Percentiles rank a stretch among this genome's conserved stretches.
These are phyloP conservation scores for Limnothrissa miodon DNA, from an alignment of 2,113 vertebrate species.

Conservation along the genomic window DNA sequence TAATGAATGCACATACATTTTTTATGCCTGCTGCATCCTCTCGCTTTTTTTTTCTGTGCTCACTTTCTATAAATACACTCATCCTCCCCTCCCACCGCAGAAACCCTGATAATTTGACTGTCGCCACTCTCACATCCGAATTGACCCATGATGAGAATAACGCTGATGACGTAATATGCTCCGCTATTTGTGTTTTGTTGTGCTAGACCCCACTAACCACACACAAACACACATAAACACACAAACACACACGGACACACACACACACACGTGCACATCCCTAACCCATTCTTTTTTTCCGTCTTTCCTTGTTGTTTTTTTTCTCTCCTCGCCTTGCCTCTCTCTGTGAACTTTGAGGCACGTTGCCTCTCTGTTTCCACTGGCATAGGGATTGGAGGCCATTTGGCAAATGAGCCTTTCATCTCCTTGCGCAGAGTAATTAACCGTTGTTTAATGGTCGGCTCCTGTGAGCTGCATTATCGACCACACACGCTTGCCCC, in stretches of 20 bases:
- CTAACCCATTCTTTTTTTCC: not conserved
- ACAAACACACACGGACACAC: not conserved
- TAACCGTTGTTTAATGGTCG: constrained; percentile 42
- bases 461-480: constrained; percentile 28
- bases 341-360: not conserved
- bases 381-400: constrained; percentile 16
- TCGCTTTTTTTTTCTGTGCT: not conserved
- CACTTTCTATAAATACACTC: constrained; percentile 32
- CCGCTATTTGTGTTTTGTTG: not conserved
- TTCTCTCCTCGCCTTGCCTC: not conserved
- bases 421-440: constrained; percentile 34
- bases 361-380: not conserved
- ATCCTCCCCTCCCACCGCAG: not conserved
- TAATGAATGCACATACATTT: constrained; percentile 43
- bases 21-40: constrained; percentile 28
- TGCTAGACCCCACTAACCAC: not conserved
- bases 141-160: not conserved
- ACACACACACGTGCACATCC: not conserved
- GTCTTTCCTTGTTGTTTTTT: too few relatives aligned
- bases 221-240: not conserved
- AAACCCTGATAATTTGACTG: not conserved
- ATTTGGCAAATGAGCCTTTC: constrained; percentile 40
- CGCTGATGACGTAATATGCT: not conserved
- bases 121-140: not conserved
- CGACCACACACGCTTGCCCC: constrained; percentile 14